A percentile compares a stretch with the other conserved stretches of the same genome.
These are phyloP conservation scores for Puma concolor DNA, from an alignment of 2,113 vertebrate species.

Conservation along the genomic window DNA sequence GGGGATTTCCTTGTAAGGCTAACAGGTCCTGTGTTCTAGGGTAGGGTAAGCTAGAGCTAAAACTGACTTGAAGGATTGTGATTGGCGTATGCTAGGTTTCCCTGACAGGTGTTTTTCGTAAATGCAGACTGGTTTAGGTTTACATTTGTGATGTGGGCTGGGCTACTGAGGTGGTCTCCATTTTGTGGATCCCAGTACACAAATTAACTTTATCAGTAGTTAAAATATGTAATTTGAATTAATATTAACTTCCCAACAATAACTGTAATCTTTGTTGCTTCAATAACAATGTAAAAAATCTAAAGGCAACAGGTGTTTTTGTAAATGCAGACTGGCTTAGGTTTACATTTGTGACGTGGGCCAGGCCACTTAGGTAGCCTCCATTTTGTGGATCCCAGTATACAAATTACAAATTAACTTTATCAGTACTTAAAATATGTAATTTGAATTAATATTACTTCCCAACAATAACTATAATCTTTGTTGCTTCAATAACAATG, in stretches of 20 bases:
- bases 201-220: not conserved
- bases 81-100: not conserved
- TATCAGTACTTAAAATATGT: not conserved
- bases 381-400: not conserved
- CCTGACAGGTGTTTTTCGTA: not conserved
- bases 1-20: not conserved
- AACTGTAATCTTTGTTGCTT: not conserved
- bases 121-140: not conserved
- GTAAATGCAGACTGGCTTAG: not conserved
- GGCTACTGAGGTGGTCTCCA: not conserved
- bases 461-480: not conserved
- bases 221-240: slow-evolving; percentile 39
- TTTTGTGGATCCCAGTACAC: not conserved
- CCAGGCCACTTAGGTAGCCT: not conserved
- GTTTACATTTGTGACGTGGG: not conserved
- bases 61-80: not conserved
- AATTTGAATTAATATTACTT: slow-evolving; percentile 42
- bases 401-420: not conserved
- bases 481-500: not conserved
- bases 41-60: not conserved
- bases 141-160: not conserved
- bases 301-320: not conserved
- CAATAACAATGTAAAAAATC: not conserved
- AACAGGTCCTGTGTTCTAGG: not conserved
- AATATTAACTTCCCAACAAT: not conserved